Evolutionary conservation across 2,113 vertebrate genomes (phyloP).

Genomic region (Erpornis zantholeuca): DNA sequence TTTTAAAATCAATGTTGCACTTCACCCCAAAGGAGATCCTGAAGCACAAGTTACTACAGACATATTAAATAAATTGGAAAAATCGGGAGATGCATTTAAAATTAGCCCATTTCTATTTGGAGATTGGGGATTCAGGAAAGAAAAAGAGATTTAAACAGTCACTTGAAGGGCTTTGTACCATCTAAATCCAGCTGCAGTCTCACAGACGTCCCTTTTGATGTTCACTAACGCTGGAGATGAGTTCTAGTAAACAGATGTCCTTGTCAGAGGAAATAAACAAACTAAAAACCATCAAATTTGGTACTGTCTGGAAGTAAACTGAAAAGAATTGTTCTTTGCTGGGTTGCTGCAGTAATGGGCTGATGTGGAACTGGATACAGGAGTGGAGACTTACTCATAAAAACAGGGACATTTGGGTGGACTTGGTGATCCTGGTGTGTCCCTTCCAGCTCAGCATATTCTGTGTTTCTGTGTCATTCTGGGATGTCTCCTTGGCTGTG

Average conservation of each 20-base stretch:
- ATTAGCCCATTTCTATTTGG: neutral
- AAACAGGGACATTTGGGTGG: neutral
- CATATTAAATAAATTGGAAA: neutral
- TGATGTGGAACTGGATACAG: neutral
- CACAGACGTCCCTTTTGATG: slow-evolving; percentile 21
- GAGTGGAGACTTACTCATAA: neutral
- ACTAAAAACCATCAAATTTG: neutral
- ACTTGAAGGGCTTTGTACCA: neutral
- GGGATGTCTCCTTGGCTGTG: neutral
- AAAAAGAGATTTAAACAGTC: neutral
- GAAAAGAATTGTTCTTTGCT: neutral
- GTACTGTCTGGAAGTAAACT: neutral
- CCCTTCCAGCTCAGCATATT: neutral
- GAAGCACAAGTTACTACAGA: neutral
- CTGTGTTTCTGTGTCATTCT: neutral
- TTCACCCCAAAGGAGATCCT: neutral
- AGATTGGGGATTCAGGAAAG: neutral
- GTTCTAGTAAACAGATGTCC: slow-evolving; percentile 49
- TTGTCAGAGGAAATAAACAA: slow-evolving; percentile 47
- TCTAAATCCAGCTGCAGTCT: slow-evolving; percentile 28
- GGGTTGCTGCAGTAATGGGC: neutral
- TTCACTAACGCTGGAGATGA: slow-evolving; percentile 26
- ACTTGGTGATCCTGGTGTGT: no score
- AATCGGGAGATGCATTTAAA: neutral
- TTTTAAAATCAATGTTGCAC: neutral